Base-by-base conservation (phyloP, 1,140 invertebrate genomes). In the Sycophila sp. region DNA sequence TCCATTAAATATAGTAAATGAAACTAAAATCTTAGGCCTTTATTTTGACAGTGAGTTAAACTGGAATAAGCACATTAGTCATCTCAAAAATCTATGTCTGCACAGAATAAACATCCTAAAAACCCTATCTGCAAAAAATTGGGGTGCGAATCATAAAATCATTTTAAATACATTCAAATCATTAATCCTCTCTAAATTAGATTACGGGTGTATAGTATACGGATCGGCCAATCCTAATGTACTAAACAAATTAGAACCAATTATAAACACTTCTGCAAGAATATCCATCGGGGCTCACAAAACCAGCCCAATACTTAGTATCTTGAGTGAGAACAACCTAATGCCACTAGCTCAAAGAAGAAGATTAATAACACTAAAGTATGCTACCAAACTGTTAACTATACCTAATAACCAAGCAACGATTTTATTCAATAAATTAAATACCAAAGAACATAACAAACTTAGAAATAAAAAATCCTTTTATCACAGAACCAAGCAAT, bases 331-430 rank as follows among this genome's bases (percentile, higher is more conserved):
- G 24, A 7, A 6, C 6, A 49, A 49, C 17, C 8, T 6, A 81
- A 13, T 56, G 79, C 10, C 71, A 75, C 2, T 11, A 28, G 8
- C 71, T 73, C 64, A 13, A 4, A 45, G 40, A 45, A 45, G 40
- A 45, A n/a, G n/a, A 45, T 13, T 11, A 10, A 4, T 45, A 45
- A 7, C 15, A 4, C n/a, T 7, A 10, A 45, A 45, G 4, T 45
- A 45, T 45, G n/a, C 6, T 13, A 36, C 6, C 6, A 36, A 6
- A 36, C 34, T 7, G 6, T 36, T 6, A 36, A 6, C 34, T 7
- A 36, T 6, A n/a, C n/a, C n/a, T n/a, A n/a, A n/a, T n/a, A n/a
- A n/a, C n/a, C n/a, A n/a, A n/a, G n/a, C n/a, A n/a, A n/a, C n/a
- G n/a, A 19, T 8, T 17, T n/a, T 49, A 1, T 10, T 49, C 4